Base-by-base conservation (phyloP, 2,888 invertebrate species). In the Helleia helle region DNA sequence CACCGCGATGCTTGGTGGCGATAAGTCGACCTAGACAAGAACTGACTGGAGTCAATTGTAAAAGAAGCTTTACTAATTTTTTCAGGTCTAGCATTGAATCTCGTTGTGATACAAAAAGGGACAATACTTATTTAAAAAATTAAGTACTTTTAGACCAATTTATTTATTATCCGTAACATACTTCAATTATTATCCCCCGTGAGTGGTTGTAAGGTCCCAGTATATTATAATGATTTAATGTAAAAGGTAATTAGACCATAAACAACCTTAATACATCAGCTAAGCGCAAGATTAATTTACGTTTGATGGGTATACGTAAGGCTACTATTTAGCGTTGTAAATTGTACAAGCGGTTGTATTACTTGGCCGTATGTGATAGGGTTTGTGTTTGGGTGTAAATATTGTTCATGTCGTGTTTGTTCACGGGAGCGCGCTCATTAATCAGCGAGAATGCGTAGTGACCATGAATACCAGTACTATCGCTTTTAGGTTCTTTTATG, bases 381-480 rank as follows among this genome's bases (percentile, higher is more conserved):
- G 12, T 14, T 13, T 15, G 37, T 3, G 31, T 26, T 34, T 8
- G 36, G 15, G 6, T 40, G 37, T 7, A 27, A 11, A 24, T 4
- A 24, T 14, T 14, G 22, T 27, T n/a, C 15, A 15, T 18, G 15
- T 18, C 9, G 26, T 13, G 24, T 30, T 27, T 30, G 30, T 34
- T 27, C 39, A 37, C 36, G 28, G 34, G 38, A 44, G 41, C 27
- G 25, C 41, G 25, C 38, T 41, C 47, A 45, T 44, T 45, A 47
- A 47, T 47, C 47, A 42, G 38, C 15, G 40, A 40, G 38, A 44
- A 44, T 42, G 36, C 36, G 36, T 24, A 28, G 22, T 34, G 34
- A 22, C 34, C 8, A 34, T 13, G 5, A n/a, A 22, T n/a, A 14
- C n/a, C n/a, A 5, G n/a, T 30, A 7, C 25, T 8, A 4, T 25